A percentile compares a stretch with the other conserved stretches of the same genome.
Conservation (phyloP, 1,140 invertebrate species). For the Caenorhabditis briggsae region DNA sequence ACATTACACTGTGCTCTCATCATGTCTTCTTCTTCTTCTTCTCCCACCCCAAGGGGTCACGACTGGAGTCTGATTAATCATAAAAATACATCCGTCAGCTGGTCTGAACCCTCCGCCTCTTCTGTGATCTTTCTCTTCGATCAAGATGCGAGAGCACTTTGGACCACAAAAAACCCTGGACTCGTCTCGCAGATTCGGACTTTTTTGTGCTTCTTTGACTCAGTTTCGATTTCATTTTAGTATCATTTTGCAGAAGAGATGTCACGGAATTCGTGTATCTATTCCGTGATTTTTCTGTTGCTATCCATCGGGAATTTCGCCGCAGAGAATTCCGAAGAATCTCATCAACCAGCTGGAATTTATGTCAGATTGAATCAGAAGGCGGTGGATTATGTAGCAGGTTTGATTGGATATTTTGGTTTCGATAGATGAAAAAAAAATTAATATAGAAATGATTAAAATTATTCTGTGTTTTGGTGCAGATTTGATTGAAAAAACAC, state of each 20-base stretch:
- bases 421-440: background rate
- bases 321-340: background rate
- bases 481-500: background rate
- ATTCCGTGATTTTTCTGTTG: background rate
- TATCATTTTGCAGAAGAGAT: background rate
- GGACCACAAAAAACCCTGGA: background rate
- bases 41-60: conserved; percentile 10
- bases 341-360: conserved; percentile 41
- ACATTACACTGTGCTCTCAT: background rate
- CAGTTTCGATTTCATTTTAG: background rate
- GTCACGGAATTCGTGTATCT: background rate
- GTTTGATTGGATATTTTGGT: background rate
- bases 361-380: conserved; percentile 56
- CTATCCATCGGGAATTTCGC: background rate
- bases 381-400: conserved; percentile 57
- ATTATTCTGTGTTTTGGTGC: background rate
- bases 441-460: too few species aligned
- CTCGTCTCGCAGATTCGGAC: too few species aligned
- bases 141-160: conserved; percentile 27
- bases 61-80: conserved; percentile 45
- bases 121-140: background rate
- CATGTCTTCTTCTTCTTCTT: background rate
- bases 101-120: conserved; percentile 27
- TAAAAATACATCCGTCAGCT: conserved; percentile 52
- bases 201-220: background rate